phyloP scores from a whole-genome alignment of 2,888 invertebrate species.

The Lithophane socia region DNA sequence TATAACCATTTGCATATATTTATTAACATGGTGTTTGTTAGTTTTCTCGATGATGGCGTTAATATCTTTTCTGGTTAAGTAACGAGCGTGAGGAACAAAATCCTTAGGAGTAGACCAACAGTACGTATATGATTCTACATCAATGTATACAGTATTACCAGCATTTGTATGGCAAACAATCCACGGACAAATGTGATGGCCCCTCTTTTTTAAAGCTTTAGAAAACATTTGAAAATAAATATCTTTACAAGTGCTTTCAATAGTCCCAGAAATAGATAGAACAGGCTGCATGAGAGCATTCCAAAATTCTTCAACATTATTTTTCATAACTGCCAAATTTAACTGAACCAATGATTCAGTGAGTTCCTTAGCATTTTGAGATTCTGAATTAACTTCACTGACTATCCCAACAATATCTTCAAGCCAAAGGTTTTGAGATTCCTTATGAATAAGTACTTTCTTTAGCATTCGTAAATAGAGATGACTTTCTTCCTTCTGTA shows the following conservation, averaged over 20 bases:
- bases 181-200: constrained; percentile 87
- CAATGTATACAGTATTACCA: constrained; percentile 88
- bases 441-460: constrained; percentile 86
- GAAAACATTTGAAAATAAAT: constrained; percentile 87
- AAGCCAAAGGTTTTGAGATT: constrained; percentile 91
- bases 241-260: constrained; percentile 83
- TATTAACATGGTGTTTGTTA: constrained; percentile 84
- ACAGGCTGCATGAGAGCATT: constrained; percentile 77
- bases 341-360: constrained; percentile 85
- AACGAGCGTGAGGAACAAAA: constrained; percentile 87
- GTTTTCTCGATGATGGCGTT: constrained; percentile 83
- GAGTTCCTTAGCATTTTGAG: constrained; percentile 85
- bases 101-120: constrained; percentile 89
- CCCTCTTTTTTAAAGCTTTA: constrained; percentile 85
- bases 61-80: constrained; percentile 86
- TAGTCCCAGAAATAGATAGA: constrained; percentile 71
- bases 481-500: constrained; percentile 87
- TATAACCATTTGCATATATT: constrained; percentile 82
- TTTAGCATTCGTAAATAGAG: constrained; percentile 90
- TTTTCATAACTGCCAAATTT: constrained; percentile 84
- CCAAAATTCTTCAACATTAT: constrained; percentile 83
- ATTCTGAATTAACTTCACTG: constrained; percentile 87
- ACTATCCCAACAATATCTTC: constrained; percentile 89
- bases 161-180: constrained; percentile 88
- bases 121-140: constrained; percentile 88